Percentiles rank a stretch among this genome's conserved stretches.
These are phyloP conservation scores for Merops nubicus DNA, from an alignment of 2,113 vertebrate species.

Conservation along the genomic window DNA sequence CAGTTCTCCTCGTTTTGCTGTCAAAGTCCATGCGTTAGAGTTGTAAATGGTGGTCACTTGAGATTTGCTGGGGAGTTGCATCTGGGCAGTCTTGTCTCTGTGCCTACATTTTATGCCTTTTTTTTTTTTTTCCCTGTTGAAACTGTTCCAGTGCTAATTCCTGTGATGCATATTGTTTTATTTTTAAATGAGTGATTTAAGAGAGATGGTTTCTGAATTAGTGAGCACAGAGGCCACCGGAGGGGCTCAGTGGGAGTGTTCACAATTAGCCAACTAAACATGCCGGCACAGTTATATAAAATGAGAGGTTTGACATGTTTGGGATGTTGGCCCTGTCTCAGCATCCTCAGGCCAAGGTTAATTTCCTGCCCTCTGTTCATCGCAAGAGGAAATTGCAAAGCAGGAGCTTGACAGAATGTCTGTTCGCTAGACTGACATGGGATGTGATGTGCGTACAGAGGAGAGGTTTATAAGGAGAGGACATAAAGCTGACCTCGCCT, in stretches of 20 bases:
- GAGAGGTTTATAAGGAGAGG: not conserved
- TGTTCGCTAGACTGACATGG: not conserved
- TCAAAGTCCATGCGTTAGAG: not conserved
- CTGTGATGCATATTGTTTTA: not conserved
- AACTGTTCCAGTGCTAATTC: not conserved
- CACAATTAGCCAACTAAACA: not conserved
- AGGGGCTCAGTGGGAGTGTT: not conserved
- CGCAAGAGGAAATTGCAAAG: slow-evolving; percentile 5
- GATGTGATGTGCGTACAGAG: not conserved
- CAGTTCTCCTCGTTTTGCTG: not conserved
- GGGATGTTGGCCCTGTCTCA: not conserved
- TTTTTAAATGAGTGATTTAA: slow-evolving; percentile 3
- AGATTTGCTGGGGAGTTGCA: not conserved
- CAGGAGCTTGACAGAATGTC: slow-evolving; percentile 14
- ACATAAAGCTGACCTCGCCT: not conserved
- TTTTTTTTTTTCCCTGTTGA: not conserved
- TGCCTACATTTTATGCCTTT: not conserved
- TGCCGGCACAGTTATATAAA: not conserved
- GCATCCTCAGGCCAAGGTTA: slow-evolving; percentile 19
- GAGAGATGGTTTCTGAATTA: not conserved
- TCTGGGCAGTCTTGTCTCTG: not conserved
- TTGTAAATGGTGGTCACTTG: not conserved
- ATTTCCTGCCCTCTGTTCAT: slow-evolving; percentile 31
- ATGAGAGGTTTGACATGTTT: not conserved
- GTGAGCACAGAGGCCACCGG: not conserved